A percentile compares a stretch with the other conserved stretches of the same genome.
Conservation (phyloP, 1,140 invertebrate genomes). For the Nymphalis io region DNA sequence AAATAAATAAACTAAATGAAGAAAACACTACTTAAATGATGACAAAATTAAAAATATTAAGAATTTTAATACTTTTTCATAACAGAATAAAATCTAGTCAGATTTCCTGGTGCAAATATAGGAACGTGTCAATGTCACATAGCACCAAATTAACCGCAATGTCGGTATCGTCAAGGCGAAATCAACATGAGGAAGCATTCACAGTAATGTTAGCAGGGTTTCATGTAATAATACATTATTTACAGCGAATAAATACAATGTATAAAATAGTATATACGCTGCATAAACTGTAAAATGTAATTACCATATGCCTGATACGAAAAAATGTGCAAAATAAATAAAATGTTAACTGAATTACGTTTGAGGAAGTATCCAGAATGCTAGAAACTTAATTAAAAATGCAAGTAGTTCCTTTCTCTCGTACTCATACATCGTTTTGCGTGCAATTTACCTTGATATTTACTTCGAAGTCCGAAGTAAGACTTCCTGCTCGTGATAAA, state of each 20-base stretch:
- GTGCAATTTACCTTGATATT: constrained; percentile 72
- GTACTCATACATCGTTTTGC: constrained; percentile 36
- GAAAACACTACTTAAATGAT: too few species aligned
- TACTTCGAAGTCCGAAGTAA: constrained; percentile 48
- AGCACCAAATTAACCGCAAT: constrained; percentile 72
- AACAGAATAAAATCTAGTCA: background rate
- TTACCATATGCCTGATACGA: background rate
- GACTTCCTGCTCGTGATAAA: constrained; percentile 67
- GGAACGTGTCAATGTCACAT: constrained; percentile 69
- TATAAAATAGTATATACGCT: background rate
- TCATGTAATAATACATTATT: background rate
- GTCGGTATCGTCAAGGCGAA: constrained; percentile 61
- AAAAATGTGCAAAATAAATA: constrained; percentile 10
- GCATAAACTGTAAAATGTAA: background rate
- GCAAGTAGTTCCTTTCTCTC: constrained; percentile 44
- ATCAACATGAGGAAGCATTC: constrained; percentile 38
- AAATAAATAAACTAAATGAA: too few species aligned
- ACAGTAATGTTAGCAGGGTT: background rate
- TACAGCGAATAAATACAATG: background rate
- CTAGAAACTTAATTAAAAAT: constrained; percentile 22
- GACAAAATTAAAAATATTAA: too few species aligned
- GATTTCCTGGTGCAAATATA: constrained; percentile 69
- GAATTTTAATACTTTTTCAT: background rate
- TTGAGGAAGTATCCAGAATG: constrained; percentile 34
- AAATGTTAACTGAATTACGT: background rate